Conservation (phyloP, 2,888 invertebrate genomes). For the Pardosa pseudoannulata region DNA sequence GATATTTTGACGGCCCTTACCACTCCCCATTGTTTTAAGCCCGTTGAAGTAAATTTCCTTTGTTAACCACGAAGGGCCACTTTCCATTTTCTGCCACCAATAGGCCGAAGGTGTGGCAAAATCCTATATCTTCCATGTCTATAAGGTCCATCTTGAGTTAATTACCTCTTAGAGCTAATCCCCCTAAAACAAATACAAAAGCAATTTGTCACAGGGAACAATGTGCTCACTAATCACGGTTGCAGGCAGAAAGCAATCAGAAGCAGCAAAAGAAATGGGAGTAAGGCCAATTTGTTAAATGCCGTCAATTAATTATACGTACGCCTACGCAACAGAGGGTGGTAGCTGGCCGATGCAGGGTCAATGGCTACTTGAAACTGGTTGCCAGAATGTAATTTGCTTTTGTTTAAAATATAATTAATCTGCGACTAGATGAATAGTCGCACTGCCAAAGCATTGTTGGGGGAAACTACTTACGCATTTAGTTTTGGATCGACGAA, state of each 20-base stretch:
- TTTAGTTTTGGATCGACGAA: too few relatives aligned
- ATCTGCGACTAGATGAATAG: background rate
- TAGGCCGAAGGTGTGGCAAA: constrained; percentile 24
- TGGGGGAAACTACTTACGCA: too few relatives aligned
- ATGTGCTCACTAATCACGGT: constrained; percentile 43
- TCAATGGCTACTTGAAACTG: constrained; percentile 22
- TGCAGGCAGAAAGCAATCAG: constrained; percentile 33
- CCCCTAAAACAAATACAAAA: constrained; percentile 28
- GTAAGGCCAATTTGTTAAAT: constrained; percentile 60
- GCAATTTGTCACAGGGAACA: constrained; percentile 54
- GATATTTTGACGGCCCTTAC: constrained; percentile 24
- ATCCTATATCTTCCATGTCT: constrained; percentile 26
- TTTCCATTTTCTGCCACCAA: background rate
- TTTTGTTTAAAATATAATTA: constrained; percentile 26
- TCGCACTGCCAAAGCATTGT: background rate
- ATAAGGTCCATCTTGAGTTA: constrained; percentile 22
- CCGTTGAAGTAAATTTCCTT: constrained; percentile 10
- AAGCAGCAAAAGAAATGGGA: constrained; percentile 30
- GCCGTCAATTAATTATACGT: constrained; percentile 55
- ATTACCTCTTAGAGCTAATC: constrained; percentile 34
- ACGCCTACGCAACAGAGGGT: constrained; percentile 50
- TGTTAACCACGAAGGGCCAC: constrained; percentile 23
- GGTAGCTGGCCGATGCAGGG: constrained; percentile 18
- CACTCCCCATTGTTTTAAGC: constrained; percentile 34
- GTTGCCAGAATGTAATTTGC: constrained; percentile 15